These are phyloP conservation scores for Lamprologus lemairii DNA, from an alignment of 2,113 vertebrate species.

Conservation along the genomic window DNA sequence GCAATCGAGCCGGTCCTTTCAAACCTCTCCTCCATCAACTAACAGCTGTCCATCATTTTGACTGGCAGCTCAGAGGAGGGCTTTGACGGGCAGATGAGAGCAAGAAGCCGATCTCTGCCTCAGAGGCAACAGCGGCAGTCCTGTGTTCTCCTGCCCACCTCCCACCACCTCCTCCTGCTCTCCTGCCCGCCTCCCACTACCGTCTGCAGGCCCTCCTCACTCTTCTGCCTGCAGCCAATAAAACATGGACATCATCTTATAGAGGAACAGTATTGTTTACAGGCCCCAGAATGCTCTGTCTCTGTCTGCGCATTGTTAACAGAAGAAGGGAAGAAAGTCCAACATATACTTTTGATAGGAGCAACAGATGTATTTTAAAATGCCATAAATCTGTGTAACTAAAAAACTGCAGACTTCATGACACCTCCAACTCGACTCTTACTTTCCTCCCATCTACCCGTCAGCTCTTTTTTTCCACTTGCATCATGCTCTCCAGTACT, in stretches of 20 bases:
- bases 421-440: neutral
- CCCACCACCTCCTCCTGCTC: constrained; percentile 40
- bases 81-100: constrained; percentile 67
- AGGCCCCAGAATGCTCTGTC: neutral
- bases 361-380: neutral
- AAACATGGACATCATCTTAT: constrained; percentile 3
- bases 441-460: neutral
- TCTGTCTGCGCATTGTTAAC: neutral
- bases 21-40: constrained; percentile 17
- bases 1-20: constrained; percentile 4
- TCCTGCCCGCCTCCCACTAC: constrained; percentile 28
- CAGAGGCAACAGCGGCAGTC: constrained; percentile 64
- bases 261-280: constrained; percentile 10
- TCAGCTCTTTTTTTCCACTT: neutral
- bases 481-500: neutral
- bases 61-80: constrained; percentile 59
- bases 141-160: constrained; percentile 62
- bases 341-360: neutral
- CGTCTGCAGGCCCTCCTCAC: constrained; percentile 20
- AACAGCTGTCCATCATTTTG: constrained; percentile 53
- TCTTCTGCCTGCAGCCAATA: constrained; percentile 22
- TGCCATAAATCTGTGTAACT: neutral
- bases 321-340: neutral
- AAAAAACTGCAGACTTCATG: neutral
- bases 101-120: constrained; percentile 60